phyloP scores from a whole-genome alignment of 1,140 invertebrate genomes.

The Chironomus tepperi region DNA sequence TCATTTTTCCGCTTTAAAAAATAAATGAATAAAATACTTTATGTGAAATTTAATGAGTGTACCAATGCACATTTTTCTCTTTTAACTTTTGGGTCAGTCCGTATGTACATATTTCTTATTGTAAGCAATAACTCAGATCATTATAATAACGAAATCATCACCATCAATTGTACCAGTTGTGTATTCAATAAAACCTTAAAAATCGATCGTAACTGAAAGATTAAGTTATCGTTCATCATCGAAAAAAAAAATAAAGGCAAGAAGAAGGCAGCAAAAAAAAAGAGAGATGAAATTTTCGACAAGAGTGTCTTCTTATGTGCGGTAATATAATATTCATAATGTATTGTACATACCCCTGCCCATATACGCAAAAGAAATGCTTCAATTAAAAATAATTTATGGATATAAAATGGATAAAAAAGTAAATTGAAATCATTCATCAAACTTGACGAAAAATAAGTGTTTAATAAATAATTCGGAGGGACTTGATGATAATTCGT shows the following conservation, averaged over 20 bases:
- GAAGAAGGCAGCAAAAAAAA: no score
- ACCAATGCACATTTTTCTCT: no score
- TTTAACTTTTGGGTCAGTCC: not conserved
- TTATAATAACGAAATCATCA: slow-evolving; percentile 8
- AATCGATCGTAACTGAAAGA: not conserved
- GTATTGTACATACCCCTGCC: no score
- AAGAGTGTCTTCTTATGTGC: not conserved
- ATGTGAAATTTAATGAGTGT: slow-evolving; percentile 13
- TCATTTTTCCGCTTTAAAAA: not conserved
- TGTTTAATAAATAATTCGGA: slow-evolving; percentile 2
- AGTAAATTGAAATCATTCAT: slow-evolving; percentile 8
- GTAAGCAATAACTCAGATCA: not conserved
- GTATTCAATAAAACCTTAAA: not conserved
- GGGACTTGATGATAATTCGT: not conserved
- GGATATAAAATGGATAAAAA: not conserved
- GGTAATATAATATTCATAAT: no score
- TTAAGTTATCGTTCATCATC: slow-evolving; percentile 13
- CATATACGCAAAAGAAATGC: not conserved
- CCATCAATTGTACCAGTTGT: not conserved
- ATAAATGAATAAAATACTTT: not conserved
- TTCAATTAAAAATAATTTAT: slow-evolving; percentile 15
- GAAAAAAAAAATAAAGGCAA: not conserved
- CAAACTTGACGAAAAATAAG: slow-evolving; percentile 1
- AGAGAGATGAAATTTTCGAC: not conserved
- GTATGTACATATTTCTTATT: not conserved